Conservation (phyloP, 1,140 invertebrate species). For the Drosophila sulfurigaster region DNA sequence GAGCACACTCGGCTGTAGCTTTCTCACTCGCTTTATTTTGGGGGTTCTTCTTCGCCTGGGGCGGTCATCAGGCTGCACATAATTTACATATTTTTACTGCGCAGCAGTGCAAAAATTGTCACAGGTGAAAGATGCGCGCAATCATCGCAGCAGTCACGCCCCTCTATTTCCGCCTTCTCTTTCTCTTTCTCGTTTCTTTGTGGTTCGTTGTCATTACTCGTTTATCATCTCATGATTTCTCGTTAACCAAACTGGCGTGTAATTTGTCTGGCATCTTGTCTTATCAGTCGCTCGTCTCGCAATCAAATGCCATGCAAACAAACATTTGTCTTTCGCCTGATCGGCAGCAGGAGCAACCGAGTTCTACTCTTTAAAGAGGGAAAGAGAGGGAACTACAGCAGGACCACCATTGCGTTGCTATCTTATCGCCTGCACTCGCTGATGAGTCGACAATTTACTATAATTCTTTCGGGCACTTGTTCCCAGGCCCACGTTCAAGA, state of each 20-base stretch:
- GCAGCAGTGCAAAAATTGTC: constrained; percentile 66
- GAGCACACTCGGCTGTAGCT: too few species aligned
- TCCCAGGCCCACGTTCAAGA: constrained; percentile 40
- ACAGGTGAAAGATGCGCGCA: constrained; percentile 76
- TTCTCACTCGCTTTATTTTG: background rate
- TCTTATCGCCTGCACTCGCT: constrained; percentile 64
- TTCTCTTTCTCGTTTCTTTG: background rate
- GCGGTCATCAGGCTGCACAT: constrained; percentile 51
- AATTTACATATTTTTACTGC: constrained; percentile 77
- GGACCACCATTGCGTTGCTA: constrained; percentile 64
- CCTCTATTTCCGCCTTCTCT: constrained; percentile 38
- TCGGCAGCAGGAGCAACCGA: constrained; percentile 2
- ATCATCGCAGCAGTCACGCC: constrained; percentile 43
- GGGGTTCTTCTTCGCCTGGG: constrained; percentile 27
- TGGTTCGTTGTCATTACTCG: constrained; percentile 12
- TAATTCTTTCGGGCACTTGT: constrained; percentile 55
- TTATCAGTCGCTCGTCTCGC: constrained; percentile 23
- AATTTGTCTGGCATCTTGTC: constrained; percentile 58
- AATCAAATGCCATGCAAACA: constrained; percentile 68
- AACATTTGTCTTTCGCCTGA: constrained; percentile 71
- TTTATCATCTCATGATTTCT: constrained; percentile 41
- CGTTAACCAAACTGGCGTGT: constrained; percentile 42
- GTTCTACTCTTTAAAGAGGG: too few species aligned
- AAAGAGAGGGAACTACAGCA: constrained; percentile 10
- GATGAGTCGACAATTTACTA: constrained; percentile 63